Evolutionary conservation across 2,113 vertebrate species (phyloP).

Genomic region (Thymallus thymallus): DNA sequence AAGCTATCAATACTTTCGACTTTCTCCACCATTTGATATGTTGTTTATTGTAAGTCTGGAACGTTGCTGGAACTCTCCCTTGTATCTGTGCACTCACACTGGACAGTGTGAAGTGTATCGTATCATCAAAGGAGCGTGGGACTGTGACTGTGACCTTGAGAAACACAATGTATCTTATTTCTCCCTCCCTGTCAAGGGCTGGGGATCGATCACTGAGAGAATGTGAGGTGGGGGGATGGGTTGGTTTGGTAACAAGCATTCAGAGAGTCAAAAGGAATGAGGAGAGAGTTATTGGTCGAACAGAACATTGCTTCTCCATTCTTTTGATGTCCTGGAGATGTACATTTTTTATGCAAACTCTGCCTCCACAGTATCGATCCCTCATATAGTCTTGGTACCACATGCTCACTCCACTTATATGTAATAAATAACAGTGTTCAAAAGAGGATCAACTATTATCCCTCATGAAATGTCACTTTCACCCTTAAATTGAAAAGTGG

Average conservation of each 20-base stretch:
- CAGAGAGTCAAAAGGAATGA: slow-evolving; percentile 29
- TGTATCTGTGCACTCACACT: slow-evolving; percentile 46
- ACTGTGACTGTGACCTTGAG: slow-evolving; percentile 66
- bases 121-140: slow-evolving; percentile 54
- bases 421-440: slow-evolving; percentile 52
- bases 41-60: slow-evolving; percentile 66
- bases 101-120: slow-evolving; percentile 57
- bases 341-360: slow-evolving; percentile 47
- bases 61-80: slow-evolving; percentile 45
- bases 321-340: slow-evolving; percentile 56
- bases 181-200: slow-evolving; percentile 45
- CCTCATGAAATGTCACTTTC: slow-evolving; percentile 40
- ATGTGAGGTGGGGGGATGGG: background rate
- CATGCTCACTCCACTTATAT: slow-evolving; percentile 40
- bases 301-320: slow-evolving; percentile 42
- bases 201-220: slow-evolving; percentile 10
- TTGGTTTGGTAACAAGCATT: slow-evolving; percentile 25
- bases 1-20: slow-evolving; percentile 63
- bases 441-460: slow-evolving; percentile 46
- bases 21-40: slow-evolving; percentile 66
- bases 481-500: slow-evolving; percentile 42
- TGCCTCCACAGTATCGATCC: slow-evolving; percentile 60
- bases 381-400: slow-evolving; percentile 47
- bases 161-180: slow-evolving; percentile 61
- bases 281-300: slow-evolving; percentile 18